Conservation (phyloP, 2,113 vertebrate genomes). For the Blennius ocellaris region DNA sequence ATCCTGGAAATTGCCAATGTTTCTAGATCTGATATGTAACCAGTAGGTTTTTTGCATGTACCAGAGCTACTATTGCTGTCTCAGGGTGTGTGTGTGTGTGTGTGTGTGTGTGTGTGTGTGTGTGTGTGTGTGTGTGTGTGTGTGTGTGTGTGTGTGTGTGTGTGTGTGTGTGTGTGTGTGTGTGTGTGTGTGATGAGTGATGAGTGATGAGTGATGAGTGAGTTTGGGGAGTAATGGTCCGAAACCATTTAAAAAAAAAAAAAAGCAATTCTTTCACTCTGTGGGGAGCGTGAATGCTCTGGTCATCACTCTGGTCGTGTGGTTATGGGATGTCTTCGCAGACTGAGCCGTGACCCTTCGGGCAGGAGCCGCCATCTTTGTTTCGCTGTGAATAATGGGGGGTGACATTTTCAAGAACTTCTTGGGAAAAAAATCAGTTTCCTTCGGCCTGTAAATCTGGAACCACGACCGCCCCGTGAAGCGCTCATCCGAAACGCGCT, state of each 20-base stretch:
- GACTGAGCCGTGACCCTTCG: constrained; percentile 1
- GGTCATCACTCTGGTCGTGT: constrained; percentile 58
- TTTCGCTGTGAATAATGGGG: background rate
- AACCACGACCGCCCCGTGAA: background rate
- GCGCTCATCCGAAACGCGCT: constrained; percentile 27
- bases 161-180: constrained; percentile 31
- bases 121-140: constrained; percentile 22
- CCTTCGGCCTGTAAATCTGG: background rate
- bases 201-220: constrained; percentile 49
- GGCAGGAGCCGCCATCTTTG: background rate
- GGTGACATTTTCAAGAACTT: background rate
- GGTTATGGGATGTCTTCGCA: background rate
- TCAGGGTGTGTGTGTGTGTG: constrained; percentile 20
- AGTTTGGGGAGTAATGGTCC: constrained; percentile 16
- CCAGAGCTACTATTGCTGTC: background rate
- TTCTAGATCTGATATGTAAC: too few species aligned
- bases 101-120: constrained; percentile 22
- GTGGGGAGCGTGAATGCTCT: constrained; percentile 45
- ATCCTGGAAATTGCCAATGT: too few species aligned
- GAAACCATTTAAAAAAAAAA: constrained; percentile 50
- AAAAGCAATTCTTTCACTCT: constrained; percentile 33
- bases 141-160: constrained; percentile 22
- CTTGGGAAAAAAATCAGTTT: background rate
- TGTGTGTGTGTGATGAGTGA: constrained; percentile 34
- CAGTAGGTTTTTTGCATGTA: too few species aligned